phyloP scores from a whole-genome alignment of 2,888 invertebrate genomes.

The Metellina segmentata region DNA sequence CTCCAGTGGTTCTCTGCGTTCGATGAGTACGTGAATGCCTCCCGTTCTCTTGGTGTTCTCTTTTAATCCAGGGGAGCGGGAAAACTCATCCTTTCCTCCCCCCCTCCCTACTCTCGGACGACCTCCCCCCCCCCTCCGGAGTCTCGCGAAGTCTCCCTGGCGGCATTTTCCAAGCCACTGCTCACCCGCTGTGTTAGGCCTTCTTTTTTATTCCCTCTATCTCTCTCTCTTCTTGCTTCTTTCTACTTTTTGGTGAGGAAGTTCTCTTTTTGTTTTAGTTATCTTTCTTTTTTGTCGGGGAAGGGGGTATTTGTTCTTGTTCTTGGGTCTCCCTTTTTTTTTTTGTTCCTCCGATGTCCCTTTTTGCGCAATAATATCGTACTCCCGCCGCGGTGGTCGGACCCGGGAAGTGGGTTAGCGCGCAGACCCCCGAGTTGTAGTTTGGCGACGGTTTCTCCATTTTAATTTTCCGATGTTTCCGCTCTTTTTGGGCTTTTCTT shows the following conservation, averaged over 20 bases:
- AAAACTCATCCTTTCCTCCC: constrained; percentile 46
- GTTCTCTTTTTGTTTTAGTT: constrained; percentile 47
- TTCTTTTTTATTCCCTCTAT: constrained; percentile 2
- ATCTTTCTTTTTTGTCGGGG: constrained; percentile 16
- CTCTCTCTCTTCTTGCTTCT: constrained; percentile 8
- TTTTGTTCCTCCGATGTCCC: constrained; percentile 39
- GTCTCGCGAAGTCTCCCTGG: constrained; percentile 69
- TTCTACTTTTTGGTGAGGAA: constrained; percentile 49
- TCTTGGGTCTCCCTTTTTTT: constrained; percentile 7
- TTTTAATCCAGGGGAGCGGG: constrained; percentile 67
- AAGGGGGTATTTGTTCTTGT: constrained; percentile 15
- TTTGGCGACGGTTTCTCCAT: neutral
- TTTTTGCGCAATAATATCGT: constrained; percentile 43
- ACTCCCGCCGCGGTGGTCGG: neutral
- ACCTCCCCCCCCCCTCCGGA: constrained; percentile 24
- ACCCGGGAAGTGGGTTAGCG: constrained; percentile 37
- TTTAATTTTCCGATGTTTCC: neutral
- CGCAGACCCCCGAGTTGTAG: neutral
- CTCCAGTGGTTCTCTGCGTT: constrained; percentile 70
- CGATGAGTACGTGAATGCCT: constrained; percentile 65
- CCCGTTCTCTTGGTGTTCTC: constrained; percentile 66
- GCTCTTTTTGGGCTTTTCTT: too few relatives aligned
- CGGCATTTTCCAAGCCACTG: constrained; percentile 76
- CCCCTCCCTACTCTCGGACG: neutral
- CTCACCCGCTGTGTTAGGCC: constrained; percentile 45